Base-by-base conservation (phyloP, 1,140 invertebrate genomes). In the Glomeris maerens region DNA sequence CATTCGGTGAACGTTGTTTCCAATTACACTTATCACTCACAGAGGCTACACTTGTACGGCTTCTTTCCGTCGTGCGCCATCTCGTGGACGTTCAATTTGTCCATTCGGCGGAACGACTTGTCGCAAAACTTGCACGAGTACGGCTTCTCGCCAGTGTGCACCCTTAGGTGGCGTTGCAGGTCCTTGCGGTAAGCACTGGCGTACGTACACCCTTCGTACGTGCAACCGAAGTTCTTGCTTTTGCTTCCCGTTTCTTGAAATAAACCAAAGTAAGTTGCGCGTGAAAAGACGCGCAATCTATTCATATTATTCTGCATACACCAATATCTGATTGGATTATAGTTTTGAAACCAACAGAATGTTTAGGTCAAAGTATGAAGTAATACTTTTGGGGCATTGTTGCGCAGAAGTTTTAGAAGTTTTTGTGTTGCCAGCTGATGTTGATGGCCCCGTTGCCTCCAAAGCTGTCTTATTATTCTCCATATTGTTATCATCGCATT, bases 81-180 rank as follows among this genome's bases (percentile, higher is more conserved):
- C 44, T 55, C 50, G 42, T 63, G 62, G 14, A 54, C 42, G 39
- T 53, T 53, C 27, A 62, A 53, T 44, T 59, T 57, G 38, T 58
- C 56, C 23, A 55, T 56, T 2, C 54, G 57, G 27, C 50, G 54
- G 39, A 63, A 61, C 28, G 44, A 48, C 47, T 56, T 57, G 1
- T 55, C 55, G 47, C 62, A 63, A 10, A 41, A n/a, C 4, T 45
- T 31, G 41, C 61, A 63, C 3, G 28, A 31, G 44, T 57, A 57
- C 7, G 56, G 57, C 29, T 58, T 55, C 47, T 60, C 59, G 1
- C 60, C 60, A 7, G 65, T 66, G 48, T 67, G 66, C 41, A 54
- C 61, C 42, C 64, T 56, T 47, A 58, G 61, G 46, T 68, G 66
- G 17, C 65, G 50, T 14, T 56, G 41, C 13, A 68, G 52, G 54